Percentiles rank a stretch among this genome's conserved stretches.
These are phyloP conservation scores for Neocrepidodera transversa DNA, from an alignment of 2,888 invertebrate genomes.

Conservation along the genomic window DNA sequence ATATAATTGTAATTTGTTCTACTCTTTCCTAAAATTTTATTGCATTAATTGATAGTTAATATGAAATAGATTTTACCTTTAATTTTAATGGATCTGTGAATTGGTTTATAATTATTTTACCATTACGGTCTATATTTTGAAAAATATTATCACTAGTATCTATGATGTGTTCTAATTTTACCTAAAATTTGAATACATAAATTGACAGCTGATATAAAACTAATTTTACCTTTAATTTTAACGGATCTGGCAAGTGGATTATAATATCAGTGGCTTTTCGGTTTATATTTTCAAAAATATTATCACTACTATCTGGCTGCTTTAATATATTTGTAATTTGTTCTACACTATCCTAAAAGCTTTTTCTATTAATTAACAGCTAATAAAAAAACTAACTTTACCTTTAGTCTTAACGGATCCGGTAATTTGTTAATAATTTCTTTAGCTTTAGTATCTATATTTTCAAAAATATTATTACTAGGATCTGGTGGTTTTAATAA, in stretches of 20 bases:
- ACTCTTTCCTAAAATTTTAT: background rate
- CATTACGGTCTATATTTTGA: background rate
- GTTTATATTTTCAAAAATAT: no score
- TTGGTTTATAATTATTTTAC: background rate
- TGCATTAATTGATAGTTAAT: background rate
- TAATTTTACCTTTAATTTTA: background rate
- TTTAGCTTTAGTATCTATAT: background rate
- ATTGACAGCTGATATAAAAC: no score
- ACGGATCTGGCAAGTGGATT: background rate
- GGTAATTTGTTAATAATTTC: background rate
- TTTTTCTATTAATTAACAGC: no score
- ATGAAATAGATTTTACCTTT: no score
- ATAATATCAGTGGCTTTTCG: background rate
- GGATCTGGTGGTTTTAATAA: background rate
- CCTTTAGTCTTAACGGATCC: conserved; percentile 7
- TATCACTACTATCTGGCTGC: no score
- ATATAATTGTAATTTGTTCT: background rate
- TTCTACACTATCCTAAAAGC: no score
- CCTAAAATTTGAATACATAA: no score
- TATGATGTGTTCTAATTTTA: no score
- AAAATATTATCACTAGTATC: no score
- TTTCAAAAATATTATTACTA: background rate
- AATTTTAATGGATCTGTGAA: background rate
- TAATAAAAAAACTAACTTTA: no score
- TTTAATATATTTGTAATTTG: no score